Conservation (phyloP, 2,888 invertebrate species). For the Macaria notata region DNA sequence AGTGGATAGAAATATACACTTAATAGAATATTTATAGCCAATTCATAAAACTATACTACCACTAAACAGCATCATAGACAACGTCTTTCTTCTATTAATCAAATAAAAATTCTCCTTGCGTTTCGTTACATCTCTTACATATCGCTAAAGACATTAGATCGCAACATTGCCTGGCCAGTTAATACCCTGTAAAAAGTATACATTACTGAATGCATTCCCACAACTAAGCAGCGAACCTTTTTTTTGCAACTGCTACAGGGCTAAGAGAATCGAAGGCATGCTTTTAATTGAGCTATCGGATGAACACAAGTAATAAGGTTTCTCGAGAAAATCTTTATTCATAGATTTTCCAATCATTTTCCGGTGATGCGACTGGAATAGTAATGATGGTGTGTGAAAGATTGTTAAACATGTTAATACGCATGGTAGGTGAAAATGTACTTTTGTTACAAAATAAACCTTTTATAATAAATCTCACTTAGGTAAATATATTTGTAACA, state of each 20-base stretch:
- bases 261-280: slow-evolving; percentile 43
- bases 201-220: slow-evolving; percentile 71
- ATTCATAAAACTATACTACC: no score
- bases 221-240: slow-evolving; percentile 46
- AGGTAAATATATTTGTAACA: no score
- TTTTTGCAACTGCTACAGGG: slow-evolving; percentile 53
- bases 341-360: slow-evolving; percentile 16
- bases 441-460: no score
- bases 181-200: slow-evolving; percentile 65
- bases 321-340: slow-evolving; percentile 9
- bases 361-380: slow-evolving; percentile 3
- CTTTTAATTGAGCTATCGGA: slow-evolving; percentile 40
- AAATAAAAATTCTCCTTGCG: neutral
- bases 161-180: slow-evolving; percentile 46
- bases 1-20: no score
- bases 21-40: no score
- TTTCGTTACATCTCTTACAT: slow-evolving; percentile 1
- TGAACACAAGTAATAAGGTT: slow-evolving; percentile 19
- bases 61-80: no score
- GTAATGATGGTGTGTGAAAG: neutral
- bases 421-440: no score
- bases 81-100: no score
- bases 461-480: no score
- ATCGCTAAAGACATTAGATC: slow-evolving; percentile 28
- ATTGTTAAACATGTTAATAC: neutral